Conservation (phyloP, 1,140 invertebrate genomes). For the Eufriesea mexicana region DNA sequence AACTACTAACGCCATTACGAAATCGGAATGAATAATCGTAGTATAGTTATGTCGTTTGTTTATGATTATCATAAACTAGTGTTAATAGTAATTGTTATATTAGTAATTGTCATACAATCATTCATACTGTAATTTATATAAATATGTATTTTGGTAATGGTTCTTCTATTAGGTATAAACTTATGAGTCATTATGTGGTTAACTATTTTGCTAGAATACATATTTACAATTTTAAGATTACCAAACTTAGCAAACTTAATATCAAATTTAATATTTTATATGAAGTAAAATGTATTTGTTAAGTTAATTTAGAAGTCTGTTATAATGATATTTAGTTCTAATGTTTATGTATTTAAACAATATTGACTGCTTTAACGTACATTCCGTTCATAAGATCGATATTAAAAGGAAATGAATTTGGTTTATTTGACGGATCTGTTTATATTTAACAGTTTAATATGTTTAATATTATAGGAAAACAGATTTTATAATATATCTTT, state of each 20-base stretch:
- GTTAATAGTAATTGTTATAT: neutral
- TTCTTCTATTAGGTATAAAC: neutral
- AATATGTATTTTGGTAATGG: neutral
- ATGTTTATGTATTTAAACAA: slow-evolving; percentile 5
- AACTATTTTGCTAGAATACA: neutral
- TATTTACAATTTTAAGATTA: neutral
- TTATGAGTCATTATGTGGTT: neutral
- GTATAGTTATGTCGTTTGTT: neutral
- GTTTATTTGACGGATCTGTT: slow-evolving; percentile 13
- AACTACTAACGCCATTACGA: slow-evolving; percentile 74
- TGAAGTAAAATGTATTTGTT: neutral
- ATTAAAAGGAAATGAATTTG: slow-evolving; percentile 4
- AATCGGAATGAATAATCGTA: slow-evolving; percentile 75
- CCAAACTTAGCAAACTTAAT: neutral
- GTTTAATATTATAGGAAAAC: neutral
- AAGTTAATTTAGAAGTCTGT: slow-evolving; percentile 1
- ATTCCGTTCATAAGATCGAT: slow-evolving; percentile 1
- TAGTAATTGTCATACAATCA: neutral
- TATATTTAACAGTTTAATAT: neutral
- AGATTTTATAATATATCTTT: too few relatives aligned
- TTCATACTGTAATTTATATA: neutral
- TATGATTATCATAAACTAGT: neutral
- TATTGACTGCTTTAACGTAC: neutral
- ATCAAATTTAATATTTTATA: neutral
- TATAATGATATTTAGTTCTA: slow-evolving; percentile 2